These are phyloP conservation scores for Limanda limanda DNA, from an alignment of 2,113 vertebrate species.

Conservation along the genomic window DNA sequence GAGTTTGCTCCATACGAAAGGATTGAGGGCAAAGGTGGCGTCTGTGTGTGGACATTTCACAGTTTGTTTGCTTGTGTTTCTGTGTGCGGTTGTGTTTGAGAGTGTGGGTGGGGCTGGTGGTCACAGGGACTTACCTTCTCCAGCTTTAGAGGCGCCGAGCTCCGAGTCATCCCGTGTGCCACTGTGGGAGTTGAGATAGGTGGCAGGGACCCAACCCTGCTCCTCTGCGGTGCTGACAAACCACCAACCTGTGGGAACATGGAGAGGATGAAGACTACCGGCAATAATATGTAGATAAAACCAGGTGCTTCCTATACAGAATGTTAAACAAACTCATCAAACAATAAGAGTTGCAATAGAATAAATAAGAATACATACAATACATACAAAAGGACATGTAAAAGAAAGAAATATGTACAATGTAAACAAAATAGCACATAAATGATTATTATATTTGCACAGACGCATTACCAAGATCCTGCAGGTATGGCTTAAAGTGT, in stretches of 20 bases:
- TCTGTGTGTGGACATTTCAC: constrained; percentile 26
- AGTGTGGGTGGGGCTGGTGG: constrained; percentile 14
- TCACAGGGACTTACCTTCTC: constrained; percentile 87
- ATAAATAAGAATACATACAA: too few relatives aligned
- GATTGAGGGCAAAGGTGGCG: constrained; percentile 21
- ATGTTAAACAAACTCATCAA: constrained; percentile 10
- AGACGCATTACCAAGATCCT: too few relatives aligned
- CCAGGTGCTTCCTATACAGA: too few relatives aligned
- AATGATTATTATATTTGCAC: too few relatives aligned
- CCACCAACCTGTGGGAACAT: constrained; percentile 90
- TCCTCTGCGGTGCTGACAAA: constrained; percentile 97
- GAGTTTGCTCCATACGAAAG: constrained; percentile 35
- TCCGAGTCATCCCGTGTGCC: constrained; percentile 93
- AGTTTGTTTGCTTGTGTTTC: constrained; percentile 9
- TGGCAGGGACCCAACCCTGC: constrained; percentile 98
- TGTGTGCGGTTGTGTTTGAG: constrained; percentile 30
- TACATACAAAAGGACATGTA: too few relatives aligned
- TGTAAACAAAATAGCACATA: too few relatives aligned
- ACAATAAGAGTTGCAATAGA: neutral
- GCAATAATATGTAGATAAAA: neutral
- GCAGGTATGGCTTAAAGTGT: too few relatives aligned
- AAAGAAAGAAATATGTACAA: neutral
- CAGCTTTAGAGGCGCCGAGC: constrained; percentile 90
- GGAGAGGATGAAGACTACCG: constrained; percentile 19
- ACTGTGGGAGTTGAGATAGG: constrained; percentile 94